Evolutionary conservation across 2,888 invertebrate genomes (phyloP).

Genomic region (Plusia festucae): DNA sequence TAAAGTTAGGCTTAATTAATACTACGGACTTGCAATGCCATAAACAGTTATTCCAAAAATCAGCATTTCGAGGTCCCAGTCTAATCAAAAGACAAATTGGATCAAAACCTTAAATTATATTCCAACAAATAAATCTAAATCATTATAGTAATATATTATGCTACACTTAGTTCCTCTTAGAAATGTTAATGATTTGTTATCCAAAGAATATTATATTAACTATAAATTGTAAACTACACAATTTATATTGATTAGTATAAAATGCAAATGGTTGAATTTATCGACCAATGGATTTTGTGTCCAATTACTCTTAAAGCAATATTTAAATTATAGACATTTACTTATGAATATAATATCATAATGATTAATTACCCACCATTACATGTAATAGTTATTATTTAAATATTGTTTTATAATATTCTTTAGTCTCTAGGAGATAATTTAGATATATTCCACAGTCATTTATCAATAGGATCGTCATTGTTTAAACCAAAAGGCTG

Average conservation of each 20-base stretch:
- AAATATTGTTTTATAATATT: constrained; percentile 86
- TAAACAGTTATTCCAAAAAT: constrained; percentile 82
- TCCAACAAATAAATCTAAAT: constrained; percentile 65
- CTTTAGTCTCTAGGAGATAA: constrained; percentile 80
- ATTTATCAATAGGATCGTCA: constrained; percentile 81
- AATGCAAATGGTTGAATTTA: constrained; percentile 68
- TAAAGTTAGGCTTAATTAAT: constrained; percentile 84
- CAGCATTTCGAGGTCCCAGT: constrained; percentile 81
- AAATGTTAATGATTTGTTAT: constrained; percentile 86
- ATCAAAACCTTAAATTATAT: constrained; percentile 65
- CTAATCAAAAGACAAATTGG: constrained; percentile 63
- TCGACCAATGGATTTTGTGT: constrained; percentile 71
- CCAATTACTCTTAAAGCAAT: constrained; percentile 82
- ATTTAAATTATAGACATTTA: constrained; percentile 82
- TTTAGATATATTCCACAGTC: constrained; percentile 88
- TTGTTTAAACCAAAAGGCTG: constrained; percentile 87
- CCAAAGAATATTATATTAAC: constrained; percentile 87
- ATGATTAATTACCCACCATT: constrained; percentile 86
- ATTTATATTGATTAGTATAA: constrained; percentile 80
- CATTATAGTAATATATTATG: constrained; percentile 65
- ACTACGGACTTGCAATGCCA: constrained; percentile 81
- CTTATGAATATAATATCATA: constrained; percentile 73
- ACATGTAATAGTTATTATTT: constrained; percentile 82
- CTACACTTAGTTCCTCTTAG: constrained; percentile 88
- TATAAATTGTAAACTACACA: constrained; percentile 80